These are phyloP conservation scores for Pseudopipra pipra DNA, from an alignment of 2,113 vertebrate genomes.

Conservation along the genomic window DNA sequence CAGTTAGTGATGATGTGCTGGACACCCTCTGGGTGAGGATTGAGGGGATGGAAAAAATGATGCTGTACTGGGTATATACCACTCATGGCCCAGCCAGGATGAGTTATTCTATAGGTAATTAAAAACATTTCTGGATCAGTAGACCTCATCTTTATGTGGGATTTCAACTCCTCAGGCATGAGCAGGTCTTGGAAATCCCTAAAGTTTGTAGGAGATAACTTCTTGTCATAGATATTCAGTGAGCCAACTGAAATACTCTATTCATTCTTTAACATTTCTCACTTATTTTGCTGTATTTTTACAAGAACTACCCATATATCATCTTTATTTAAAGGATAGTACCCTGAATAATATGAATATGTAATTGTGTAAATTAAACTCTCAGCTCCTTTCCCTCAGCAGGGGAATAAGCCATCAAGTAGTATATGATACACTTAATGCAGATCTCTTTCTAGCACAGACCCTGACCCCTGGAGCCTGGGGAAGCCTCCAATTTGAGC, in stretches of 20 bases:
- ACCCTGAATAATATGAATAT: neutral
- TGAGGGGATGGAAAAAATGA: neutral
- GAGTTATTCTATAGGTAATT: neutral
- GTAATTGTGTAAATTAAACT: neutral
- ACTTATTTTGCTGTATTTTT: neutral
- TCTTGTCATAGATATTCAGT: neutral
- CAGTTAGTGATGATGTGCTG: neutral
- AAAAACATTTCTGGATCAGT: neutral
- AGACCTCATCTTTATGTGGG: neutral
- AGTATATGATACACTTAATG: neutral
- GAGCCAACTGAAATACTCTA: neutral
- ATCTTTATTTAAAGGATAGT: neutral
- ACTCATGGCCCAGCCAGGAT: neutral
- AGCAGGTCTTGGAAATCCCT: neutral
- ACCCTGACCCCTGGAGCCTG: neutral
- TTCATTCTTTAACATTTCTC: neutral
- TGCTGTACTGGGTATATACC: neutral
- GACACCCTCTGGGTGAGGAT: neutral
- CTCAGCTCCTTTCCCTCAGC: neutral
- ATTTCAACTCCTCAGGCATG: neutral
- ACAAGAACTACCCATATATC: neutral
- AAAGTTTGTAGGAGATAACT: neutral
- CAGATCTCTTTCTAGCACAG: neutral
- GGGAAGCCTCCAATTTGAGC: neutral
- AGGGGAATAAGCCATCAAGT: neutral